Base-by-base conservation (phyloP, 2,888 invertebrate genomes). In the Heliothis peltigera region DNA sequence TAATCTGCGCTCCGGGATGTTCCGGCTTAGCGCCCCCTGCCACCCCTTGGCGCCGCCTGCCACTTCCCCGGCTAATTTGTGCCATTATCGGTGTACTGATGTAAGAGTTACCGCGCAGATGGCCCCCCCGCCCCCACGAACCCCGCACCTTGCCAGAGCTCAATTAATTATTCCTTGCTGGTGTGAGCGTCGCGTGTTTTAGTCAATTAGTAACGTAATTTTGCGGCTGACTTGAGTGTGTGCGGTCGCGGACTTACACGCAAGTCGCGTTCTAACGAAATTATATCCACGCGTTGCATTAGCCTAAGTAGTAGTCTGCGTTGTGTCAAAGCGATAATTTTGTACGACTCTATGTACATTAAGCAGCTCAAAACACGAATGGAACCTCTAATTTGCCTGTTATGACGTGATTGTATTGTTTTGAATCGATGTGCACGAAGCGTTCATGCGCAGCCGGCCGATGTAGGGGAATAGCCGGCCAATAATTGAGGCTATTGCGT, bases 51-150 rank as follows among this genome's bases (percentile, higher is more conserved):
- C 84, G 81, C 87, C 90, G 85, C 91, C 90, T 88, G 91, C 92
- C 92, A 91, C 92, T 93, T 93, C 92, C 94, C 92, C 86, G 92
- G 92, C 93, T 94, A 95, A 94, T 95, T 94, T 94, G 94, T 94
- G 94, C 95, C 92, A 95, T 95, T 94, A 95, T 95, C 95, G 94
- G 95, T 94, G 94, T 94, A 94, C 94, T 94, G 94, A 95, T 94
- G 94, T 95, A 94, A 94, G 94, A 94, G 93, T 94, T 93, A 92
- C 94, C 94, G 92, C 92, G 92, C 93, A 93, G 93, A 92, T 93
- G 91, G 87, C 92, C 90, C 86, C 89, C 87, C 69, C 28, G 25
- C 79, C 82, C 81, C 86, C 86, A 75, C 73, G 70, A 75, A 76
- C 84, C 83, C 85, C 84, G 81, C 87, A 85, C 89, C 88, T 87